phyloP scores from a whole-genome alignment of 2,113 vertebrate species.

The Corvus cornix region DNA sequence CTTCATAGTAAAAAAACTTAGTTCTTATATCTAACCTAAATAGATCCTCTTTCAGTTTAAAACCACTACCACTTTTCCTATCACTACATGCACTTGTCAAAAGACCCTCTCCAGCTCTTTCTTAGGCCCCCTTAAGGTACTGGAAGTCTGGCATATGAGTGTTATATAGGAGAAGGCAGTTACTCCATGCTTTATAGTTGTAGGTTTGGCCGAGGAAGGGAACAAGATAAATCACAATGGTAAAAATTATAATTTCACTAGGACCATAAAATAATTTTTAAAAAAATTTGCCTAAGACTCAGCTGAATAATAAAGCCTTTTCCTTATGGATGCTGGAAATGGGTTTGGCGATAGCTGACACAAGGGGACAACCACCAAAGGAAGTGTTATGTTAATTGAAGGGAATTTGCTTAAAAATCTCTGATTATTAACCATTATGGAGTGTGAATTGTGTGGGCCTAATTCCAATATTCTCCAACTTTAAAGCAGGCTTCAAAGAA shows the following conservation, averaged over 20 bases:
- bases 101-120: background rate
- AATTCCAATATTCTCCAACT: background rate
- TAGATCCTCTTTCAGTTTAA: background rate
- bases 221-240: background rate
- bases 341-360: rapidly evolving
- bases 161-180: background rate
- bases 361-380: background rate
- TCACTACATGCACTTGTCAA: background rate
- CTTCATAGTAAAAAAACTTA: background rate
- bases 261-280: background rate
- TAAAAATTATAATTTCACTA: background rate
- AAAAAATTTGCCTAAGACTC: background rate
- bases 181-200: background rate
- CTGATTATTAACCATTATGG: background rate
- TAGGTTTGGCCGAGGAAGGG: background rate
- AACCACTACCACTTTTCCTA: background rate
- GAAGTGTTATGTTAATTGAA: background rate
- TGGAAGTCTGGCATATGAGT: background rate
- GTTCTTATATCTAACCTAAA: background rate
- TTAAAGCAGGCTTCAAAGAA: background rate
- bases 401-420: background rate
- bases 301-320: background rate
- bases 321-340: background rate
- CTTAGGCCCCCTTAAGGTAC: background rate
- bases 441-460: background rate